Evolutionary conservation across 2,797 vertebrate genomes (phyloP), one percentile per base, ranked within the genome.

Genomic region (Sebastolobus alascanus): DNA sequence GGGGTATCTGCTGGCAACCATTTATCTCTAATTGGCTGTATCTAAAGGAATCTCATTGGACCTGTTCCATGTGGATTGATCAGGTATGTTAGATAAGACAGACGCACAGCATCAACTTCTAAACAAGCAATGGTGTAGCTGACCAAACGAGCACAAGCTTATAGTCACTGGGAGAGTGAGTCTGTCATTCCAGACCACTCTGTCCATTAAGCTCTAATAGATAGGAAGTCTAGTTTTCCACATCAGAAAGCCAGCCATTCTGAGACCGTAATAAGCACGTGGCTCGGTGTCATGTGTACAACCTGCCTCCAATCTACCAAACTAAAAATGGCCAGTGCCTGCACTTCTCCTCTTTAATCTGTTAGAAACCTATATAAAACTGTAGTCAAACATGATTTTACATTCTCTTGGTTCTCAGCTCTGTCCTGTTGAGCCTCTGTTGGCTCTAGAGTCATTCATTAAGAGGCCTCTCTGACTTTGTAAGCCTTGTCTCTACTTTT

Each of bases 131-230:
- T 82, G 60, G 64, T 65, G 73, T 27, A 33, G 55, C 66, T 22
- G 60, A 59, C 46, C 52, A 81, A 79, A 87, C 1, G 27, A 82
- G 70, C 40, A 50, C n/a, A 22, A 37, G 61, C 65, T 65, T 43
- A 52, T 22, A 67, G 82, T 66, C 71, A 67, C 77, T 27, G 40
- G 67, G 16, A 75, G 70, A 75, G 70, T 31, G 9, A 55, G 46
- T 50, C 46, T 50, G 20, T 87, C 80, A 89, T 87, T 79, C 66
- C 80, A 83, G 79, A 80, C 68, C 73, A 68, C 84, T 90, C 84
- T 82, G 68, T 93, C 84, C 74, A 87, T 91, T 89, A 86, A 69
- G 35, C 79, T 72, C 83, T 90, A 87, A 90, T 82, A 86, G 85
- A 90, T 86, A 89, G 77, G 75, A 88, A 78, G 89, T 85, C 67